Conservation (phyloP, 2,797 vertebrate genomes). For the Somateria mollissima region DNA sequence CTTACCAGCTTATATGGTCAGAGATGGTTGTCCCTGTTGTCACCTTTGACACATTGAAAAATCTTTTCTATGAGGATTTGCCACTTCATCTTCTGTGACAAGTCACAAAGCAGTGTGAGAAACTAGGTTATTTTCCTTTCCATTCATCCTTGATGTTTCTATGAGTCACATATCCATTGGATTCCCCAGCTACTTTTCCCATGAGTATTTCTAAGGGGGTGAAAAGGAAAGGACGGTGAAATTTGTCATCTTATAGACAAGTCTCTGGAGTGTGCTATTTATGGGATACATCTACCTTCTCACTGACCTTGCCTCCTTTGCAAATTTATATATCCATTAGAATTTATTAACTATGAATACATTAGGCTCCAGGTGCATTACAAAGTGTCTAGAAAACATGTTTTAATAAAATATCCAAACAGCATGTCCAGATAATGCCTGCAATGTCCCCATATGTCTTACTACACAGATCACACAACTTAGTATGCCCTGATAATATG, state of each 20-base stretch:
- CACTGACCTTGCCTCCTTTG: conserved; percentile 39
- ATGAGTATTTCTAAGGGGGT: not conserved
- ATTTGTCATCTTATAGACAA: not conserved
- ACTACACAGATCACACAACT: conserved; percentile 19
- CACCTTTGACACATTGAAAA: not conserved
- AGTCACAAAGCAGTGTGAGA: not conserved
- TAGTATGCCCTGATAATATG: not conserved
- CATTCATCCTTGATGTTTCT: not conserved
- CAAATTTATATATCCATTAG: conserved; percentile 33
- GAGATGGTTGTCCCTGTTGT: not conserved
- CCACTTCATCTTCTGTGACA: not conserved
- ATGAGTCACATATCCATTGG: not conserved
- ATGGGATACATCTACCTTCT: conserved; percentile 17
- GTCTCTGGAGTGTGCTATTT: not conserved
- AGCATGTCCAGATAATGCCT: conserved; percentile 46
- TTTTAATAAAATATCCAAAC: conserved; percentile 51
- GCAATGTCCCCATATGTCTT: conserved; percentile 43
- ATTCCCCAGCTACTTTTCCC: not conserved
- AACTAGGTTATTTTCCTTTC: conserved; percentile 14
- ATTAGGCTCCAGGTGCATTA: conserved; percentile 46
- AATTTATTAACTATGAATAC: conserved; percentile 68
- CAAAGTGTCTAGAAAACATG: conserved; percentile 12
- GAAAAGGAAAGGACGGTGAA: not conserved
- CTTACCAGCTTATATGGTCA: not conserved
- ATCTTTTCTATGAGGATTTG: not conserved